Evolutionary conservation across 2,797 vertebrate genomes (phyloP).

Genomic region (Acanthopagrus latus): DNA sequence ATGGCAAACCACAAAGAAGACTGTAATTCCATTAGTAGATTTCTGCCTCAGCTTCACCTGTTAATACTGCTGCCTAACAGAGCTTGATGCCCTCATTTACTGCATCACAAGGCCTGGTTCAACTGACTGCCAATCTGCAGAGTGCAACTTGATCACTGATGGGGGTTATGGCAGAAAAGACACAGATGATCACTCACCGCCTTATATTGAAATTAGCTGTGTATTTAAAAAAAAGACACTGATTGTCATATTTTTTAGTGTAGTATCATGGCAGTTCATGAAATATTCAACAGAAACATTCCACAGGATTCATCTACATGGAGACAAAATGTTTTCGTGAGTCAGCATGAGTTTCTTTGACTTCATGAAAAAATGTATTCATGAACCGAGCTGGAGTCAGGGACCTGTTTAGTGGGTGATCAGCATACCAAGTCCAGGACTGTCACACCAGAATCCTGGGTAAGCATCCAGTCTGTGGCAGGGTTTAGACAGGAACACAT

Average conservation of each 20-base stretch:
- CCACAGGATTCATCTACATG: too few species aligned
- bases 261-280: too few species aligned
- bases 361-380: too few species aligned
- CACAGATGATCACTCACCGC: neutral
- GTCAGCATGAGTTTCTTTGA: too few species aligned
- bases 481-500: too few species aligned
- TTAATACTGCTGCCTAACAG: slow-evolving; percentile 44
- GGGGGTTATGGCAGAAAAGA: neutral
- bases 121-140: slow-evolving; percentile 33
- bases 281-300: too few species aligned
- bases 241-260: neutral
- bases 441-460: too few species aligned
- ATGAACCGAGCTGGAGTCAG: too few species aligned
- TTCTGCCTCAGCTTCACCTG: slow-evolving; percentile 47
- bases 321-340: too few species aligned
- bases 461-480: too few species aligned
- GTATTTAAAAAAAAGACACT: neutral
- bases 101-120: slow-evolving; percentile 49
- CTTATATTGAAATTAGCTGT: neutral
- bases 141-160: slow-evolving; percentile 28
- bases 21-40: slow-evolving; percentile 59
- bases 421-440: too few species aligned
- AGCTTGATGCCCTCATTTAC: slow-evolving; percentile 54
- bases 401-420: too few species aligned
- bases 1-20: slow-evolving; percentile 33